Evolutionary conservation across 2,888 invertebrate species (phyloP).

Genomic region (Sclerodermus sp.): DNA sequence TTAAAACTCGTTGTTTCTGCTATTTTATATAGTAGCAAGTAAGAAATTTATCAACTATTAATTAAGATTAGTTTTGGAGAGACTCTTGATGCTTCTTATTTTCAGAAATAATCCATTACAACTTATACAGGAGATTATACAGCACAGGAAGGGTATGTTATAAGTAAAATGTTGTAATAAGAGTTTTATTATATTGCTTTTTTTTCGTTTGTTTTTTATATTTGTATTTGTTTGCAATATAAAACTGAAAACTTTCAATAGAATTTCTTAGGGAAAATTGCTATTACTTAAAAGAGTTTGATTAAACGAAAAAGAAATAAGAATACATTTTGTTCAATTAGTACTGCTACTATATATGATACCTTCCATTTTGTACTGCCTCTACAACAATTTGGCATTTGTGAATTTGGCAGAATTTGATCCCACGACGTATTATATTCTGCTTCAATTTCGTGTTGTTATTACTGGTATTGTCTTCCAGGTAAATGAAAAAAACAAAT

Average conservation of each 20-base stretch:
- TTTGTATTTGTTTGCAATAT: not conserved
- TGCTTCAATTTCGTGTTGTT: conserved; percentile 89
- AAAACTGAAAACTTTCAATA: not conserved
- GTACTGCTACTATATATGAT: conserved; percentile 84
- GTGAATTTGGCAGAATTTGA: conserved; percentile 88
- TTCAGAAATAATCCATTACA: conserved; percentile 38
- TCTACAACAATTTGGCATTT: conserved; percentile 94
- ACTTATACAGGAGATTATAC: conserved; percentile 39
- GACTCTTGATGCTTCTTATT: conserved; percentile 13
- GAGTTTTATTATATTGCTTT: no score
- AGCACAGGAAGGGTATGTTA: conserved; percentile 43
- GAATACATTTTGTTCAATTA: conserved; percentile 55
- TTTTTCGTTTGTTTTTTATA: conserved; percentile 20
- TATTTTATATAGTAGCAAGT: conserved; percentile 72
- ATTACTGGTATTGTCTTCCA: conserved; percentile 91
- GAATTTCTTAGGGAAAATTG: not conserved
- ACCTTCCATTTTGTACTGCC: conserved; percentile 87
- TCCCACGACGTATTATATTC: conserved; percentile 90
- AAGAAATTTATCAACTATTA: no score
- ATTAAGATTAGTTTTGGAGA: conserved; percentile 4
- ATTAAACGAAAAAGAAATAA: not conserved
- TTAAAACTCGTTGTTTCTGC: conserved; percentile 78
- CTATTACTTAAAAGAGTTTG: not conserved
- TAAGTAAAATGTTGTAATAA: not conserved
- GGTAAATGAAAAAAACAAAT: conserved; percentile 64